phyloP scores from a whole-genome alignment of 2,113 vertebrate genomes.

The Callospermophilus lateralis region DNA sequence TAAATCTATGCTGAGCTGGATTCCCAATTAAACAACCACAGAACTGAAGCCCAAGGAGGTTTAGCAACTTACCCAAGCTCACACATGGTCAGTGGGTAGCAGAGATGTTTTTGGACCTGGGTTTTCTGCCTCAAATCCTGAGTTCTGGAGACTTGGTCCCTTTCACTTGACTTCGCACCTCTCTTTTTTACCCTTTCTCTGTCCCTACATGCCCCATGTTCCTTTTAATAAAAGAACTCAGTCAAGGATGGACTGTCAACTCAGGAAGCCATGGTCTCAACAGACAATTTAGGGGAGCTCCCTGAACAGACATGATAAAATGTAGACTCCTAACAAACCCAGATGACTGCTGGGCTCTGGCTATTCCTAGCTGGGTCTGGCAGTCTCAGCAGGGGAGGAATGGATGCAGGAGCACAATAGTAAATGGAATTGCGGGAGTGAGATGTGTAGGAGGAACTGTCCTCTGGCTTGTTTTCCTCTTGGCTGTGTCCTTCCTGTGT shows the following conservation, averaged over 20 bases:
- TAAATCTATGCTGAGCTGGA: accelerated
- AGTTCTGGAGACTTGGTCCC: not conserved
- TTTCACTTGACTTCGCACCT: not conserved
- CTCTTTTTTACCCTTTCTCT: not conserved
- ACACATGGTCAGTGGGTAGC: accelerated
- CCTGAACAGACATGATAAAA: not conserved
- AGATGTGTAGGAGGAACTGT: not conserved
- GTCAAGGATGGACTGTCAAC: not conserved
- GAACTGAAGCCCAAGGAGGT: not conserved
- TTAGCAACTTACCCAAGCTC: not conserved
- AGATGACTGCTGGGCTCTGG: too few species aligned
- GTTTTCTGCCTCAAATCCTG: not conserved
- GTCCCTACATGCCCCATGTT: too few species aligned
- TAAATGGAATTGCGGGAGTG: too few species aligned
- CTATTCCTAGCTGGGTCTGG: not conserved
- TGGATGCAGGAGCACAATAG: not conserved
- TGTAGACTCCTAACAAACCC: not conserved
- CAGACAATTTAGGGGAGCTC: not conserved
- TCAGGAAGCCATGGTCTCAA: not conserved
- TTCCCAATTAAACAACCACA: not conserved
- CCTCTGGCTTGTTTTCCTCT: not conserved
- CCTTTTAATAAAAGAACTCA: not conserved
- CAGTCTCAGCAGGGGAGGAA: accelerated
- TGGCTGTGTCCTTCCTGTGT: not conserved
- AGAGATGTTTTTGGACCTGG: not conserved